Base-by-base conservation (phyloP, 2,888 invertebrate genomes). In the Agrenia bidenticulata region DNA sequence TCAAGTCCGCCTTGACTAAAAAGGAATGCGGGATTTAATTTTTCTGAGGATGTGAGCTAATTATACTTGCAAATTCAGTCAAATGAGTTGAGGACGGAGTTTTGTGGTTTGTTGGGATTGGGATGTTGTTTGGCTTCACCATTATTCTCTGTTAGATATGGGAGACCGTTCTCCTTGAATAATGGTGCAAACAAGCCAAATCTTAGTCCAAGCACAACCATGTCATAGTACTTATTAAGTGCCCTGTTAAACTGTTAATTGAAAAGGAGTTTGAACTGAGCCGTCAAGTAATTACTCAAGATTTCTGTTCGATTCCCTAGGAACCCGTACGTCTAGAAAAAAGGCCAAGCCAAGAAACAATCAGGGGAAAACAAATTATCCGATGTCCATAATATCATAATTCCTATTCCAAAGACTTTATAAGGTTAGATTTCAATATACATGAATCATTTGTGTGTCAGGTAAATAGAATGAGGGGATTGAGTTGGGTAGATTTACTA, bases 1-100 rank as follows among this genome's bases (percentile, higher is more conserved):
- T 57, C 57, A 57, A 58, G 45, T 58, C 58, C 45, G 58, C 42
- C 58, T 58, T 57, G 57, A 58, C 58, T 15, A 45, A 58, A 58
- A 58, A 58, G 58, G 58, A 58, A 45, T 58, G 39, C 58, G 58
- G 58, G 45, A 45, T 49, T 58, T 58, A 15, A 37, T 37, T 57
- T 57, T 15, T 27, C 57, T 4, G 24, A 15, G 27, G 37, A 23
- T 51, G 23, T 45, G 45, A 61, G 57, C 64, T 69, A 69, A 69
- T 69, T 69, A 69, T 56, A 69, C 63, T 69, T 69, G 69, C 69
- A 69, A 69, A 69, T 69, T 68, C 62, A 67, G 64, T 64, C 56
- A 67, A 67, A 64, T 67, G 63, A 67, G 67, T 53, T 61, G 27
- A 62, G 64, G 64, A 63, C 60, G 39, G 7, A 39, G 15, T 39